Evolutionary conservation across 1,140 invertebrate species (phyloP).

Genomic region (Gonatopus flavifemur): DNA sequence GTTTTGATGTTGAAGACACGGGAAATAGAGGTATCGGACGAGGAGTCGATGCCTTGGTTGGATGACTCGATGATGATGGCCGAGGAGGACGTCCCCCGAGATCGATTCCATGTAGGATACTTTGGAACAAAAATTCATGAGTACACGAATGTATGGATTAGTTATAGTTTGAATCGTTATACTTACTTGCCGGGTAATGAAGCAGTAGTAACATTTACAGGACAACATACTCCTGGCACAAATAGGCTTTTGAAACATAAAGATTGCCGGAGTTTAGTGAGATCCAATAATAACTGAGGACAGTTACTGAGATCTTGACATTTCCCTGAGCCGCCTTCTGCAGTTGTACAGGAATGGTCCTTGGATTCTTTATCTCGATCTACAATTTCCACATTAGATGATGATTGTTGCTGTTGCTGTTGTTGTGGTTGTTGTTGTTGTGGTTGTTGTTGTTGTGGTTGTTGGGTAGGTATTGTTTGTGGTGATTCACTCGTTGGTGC

Average conservation of each 20-base stretch:
- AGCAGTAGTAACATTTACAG: conserved; percentile 54
- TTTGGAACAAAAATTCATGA: neutral
- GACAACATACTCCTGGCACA: conserved; percentile 89
- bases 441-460: conserved; percentile 27
- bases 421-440: conserved; percentile 27
- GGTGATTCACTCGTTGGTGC: conserved; percentile 38
- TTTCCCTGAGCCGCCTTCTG: conserved; percentile 74
- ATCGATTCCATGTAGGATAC: conserved; percentile 3
- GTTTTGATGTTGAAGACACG: conserved; percentile 22
- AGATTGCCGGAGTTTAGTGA: conserved; percentile 79
- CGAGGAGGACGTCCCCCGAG: conserved; percentile 17
- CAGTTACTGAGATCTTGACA: conserved; percentile 89
- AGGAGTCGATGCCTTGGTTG: conserved; percentile 45
- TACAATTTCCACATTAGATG: conserved; percentile 32
- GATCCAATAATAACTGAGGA: conserved; percentile 81
- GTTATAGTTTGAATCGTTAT: neutral
- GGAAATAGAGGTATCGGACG: conserved; percentile 50
- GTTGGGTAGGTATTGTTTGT: conserved; percentile 44
- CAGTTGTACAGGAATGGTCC: conserved; percentile 70
- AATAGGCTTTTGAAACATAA: conserved; percentile 91
- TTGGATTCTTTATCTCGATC: conserved; percentile 40
- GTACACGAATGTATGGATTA: neutral
- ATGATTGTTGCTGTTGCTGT: neutral
- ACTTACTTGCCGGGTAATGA: neutral
- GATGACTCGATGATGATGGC: conserved; percentile 37